A percentile compares a stretch with the other conserved stretches of the same genome.
Conservation (phyloP, 2,113 vertebrate species). For the Scomber japonicus region DNA sequence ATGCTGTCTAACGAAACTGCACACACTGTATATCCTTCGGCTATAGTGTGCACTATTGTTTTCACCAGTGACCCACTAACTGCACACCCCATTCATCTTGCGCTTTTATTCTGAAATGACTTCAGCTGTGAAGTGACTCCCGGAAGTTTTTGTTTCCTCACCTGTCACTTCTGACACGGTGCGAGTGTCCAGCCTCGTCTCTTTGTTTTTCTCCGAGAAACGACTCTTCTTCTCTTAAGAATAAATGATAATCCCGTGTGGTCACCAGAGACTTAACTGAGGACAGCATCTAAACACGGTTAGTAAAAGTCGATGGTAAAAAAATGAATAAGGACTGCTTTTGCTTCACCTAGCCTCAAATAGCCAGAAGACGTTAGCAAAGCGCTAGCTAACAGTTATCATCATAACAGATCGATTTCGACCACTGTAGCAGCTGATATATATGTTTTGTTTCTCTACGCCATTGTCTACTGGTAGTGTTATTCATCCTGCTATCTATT, state of each 20-base stretch:
- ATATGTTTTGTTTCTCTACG: too few species aligned
- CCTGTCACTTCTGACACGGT: conserved; percentile 75
- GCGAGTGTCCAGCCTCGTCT: conserved; percentile 51
- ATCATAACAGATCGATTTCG: conserved; percentile 42
- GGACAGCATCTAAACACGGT: conserved; percentile 68
- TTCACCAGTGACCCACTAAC: neutral
- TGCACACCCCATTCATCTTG: neutral
- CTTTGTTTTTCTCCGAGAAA: conserved; percentile 62
- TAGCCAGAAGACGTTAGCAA: conserved; percentile 66
- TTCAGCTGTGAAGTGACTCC: conserved; percentile 59
- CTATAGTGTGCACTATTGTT: too few species aligned
- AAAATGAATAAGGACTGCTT: conserved; percentile 19
- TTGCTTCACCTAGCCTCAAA: conserved; percentile 63
- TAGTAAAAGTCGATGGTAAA: conserved; percentile 33
- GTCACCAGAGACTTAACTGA: conserved; percentile 41
- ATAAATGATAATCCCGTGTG: conserved; percentile 44
- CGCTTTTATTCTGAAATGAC: conserved; percentile 78
- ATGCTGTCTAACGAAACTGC: neutral
- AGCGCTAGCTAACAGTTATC: conserved; percentile 68
- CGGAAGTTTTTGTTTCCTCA: conserved; percentile 84
- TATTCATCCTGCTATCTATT: neutral
- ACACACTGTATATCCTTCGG: neutral
- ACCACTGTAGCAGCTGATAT: neutral
- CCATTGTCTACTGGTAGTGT: neutral
- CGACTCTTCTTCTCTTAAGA: conserved; percentile 20